Evolutionary conservation across 2,797 vertebrate species (phyloP).

Genomic region (Melanitta fusca): DNA sequence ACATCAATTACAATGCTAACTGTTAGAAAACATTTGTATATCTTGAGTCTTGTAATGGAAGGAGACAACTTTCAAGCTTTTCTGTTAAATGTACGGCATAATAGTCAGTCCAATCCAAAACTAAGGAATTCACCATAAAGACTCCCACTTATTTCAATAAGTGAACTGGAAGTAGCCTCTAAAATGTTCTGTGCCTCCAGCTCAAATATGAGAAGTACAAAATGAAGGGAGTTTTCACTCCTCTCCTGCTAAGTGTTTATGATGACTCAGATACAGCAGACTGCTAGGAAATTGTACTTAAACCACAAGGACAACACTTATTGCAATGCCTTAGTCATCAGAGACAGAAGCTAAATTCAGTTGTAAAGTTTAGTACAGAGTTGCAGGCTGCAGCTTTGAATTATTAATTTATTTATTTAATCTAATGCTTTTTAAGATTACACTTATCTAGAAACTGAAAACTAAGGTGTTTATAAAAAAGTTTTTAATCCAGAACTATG

Average conservation of each 20-base stretch:
- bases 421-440: background rate
- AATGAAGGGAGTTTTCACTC: slow-evolving; percentile 10
- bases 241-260: slow-evolving; percentile 14
- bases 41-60: background rate
- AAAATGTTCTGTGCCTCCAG: background rate
- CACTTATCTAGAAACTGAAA: background rate
- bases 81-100: background rate
- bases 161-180: background rate
- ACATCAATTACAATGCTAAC: background rate
- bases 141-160: background rate
- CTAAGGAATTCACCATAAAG: background rate
- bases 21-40: background rate
- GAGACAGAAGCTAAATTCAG: background rate
- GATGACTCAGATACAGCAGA: slow-evolving; percentile 56
- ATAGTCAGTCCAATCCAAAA: background rate
- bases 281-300: slow-evolving; percentile 38
- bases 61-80: background rate
- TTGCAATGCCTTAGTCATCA: slow-evolving; percentile 53
- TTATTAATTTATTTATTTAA: background rate
- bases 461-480: background rate
- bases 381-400: background rate
- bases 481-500: slow-evolving; percentile 15
- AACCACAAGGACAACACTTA: slow-evolving; percentile 42
- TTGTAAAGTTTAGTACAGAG: background rate
- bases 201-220: slow-evolving; percentile 9